Evolutionary conservation across 2,113 vertebrate species (phyloP).

Genomic region (Tylochromis polylepis): DNA sequence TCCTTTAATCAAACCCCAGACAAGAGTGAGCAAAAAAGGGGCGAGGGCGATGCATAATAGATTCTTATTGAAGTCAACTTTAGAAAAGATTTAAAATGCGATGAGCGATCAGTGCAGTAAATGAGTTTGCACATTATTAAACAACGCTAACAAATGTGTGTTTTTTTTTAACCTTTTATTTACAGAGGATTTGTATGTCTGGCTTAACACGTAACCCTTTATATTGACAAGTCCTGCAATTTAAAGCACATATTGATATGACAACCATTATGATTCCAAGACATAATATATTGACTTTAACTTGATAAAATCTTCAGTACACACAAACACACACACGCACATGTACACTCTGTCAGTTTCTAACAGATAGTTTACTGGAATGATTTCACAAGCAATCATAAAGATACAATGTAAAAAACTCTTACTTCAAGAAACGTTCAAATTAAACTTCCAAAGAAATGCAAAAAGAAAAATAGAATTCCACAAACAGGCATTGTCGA

Average conservation of each 20-base stretch:
- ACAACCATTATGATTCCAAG: constrained; percentile 77
- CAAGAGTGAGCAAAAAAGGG: constrained; percentile 8
- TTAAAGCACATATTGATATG: constrained; percentile 77
- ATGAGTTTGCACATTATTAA: background rate
- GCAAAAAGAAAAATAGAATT: constrained; percentile 54
- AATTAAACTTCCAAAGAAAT: constrained; percentile 66
- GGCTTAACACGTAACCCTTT: constrained; percentile 75
- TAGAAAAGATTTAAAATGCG: background rate
- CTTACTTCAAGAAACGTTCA: constrained; percentile 67
- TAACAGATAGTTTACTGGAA: constrained; percentile 77
- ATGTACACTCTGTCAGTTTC: constrained; percentile 70
- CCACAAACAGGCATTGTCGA: constrained; percentile 78
- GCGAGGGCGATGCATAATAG: background rate
- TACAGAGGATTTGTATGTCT: constrained; percentile 77
- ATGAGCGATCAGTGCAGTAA: background rate
- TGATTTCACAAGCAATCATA: constrained; percentile 80
- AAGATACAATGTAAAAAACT: constrained; percentile 82
- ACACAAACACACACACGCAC: constrained; percentile 64
- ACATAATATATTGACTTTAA: constrained; percentile 75
- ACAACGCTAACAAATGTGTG: background rate
- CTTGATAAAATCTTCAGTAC: constrained; percentile 71
- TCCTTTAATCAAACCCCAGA: constrained; percentile 30
- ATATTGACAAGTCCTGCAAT: constrained; percentile 76
- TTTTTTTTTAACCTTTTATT: constrained; percentile 71
- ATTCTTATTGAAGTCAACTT: background rate